Evolutionary conservation across 2,797 vertebrate species (phyloP).

Genomic region (Sebastiscus tertius): DNA sequence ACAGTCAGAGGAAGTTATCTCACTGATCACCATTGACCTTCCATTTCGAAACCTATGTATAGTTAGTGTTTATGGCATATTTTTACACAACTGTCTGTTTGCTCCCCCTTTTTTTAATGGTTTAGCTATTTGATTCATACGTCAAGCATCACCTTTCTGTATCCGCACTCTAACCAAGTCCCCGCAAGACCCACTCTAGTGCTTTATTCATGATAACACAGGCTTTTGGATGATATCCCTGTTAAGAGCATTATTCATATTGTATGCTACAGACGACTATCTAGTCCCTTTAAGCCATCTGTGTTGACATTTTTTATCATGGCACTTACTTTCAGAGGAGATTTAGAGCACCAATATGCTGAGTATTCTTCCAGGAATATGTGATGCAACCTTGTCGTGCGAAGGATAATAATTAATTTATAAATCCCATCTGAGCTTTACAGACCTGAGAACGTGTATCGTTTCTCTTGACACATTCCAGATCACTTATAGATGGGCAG

Average conservation of each 20-base stretch:
- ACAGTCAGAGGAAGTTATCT: background rate
- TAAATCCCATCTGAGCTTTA: slow-evolving; percentile 13
- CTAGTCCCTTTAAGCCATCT: slow-evolving; percentile 19
- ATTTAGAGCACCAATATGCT: slow-evolving; percentile 8
- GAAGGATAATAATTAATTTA: slow-evolving; percentile 21
- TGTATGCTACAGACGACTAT: slow-evolving; percentile 12
- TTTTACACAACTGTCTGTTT: background rate
- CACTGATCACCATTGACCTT: background rate
- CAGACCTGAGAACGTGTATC: background rate
- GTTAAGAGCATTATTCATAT: slow-evolving; percentile 34
- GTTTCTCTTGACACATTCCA: background rate
- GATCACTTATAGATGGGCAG: background rate
- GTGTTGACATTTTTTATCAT: slow-evolving; percentile 34
- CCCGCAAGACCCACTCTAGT: background rate
- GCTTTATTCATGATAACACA: slow-evolving; percentile 39
- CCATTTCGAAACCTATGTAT: background rate
- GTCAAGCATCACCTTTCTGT: background rate
- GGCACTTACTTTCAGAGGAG: slow-evolving; percentile 10
- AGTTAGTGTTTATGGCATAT: no score
- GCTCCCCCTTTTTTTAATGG: background rate
- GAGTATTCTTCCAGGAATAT: slow-evolving; percentile 1
- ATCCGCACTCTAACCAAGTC: background rate
- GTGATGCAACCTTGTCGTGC: background rate
- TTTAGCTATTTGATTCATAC: background rate
- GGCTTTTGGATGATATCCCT: slow-evolving; percentile 31